Evolutionary conservation across 2,888 invertebrate species (phyloP).

Genomic region (Eretmocerus hayati): DNA sequence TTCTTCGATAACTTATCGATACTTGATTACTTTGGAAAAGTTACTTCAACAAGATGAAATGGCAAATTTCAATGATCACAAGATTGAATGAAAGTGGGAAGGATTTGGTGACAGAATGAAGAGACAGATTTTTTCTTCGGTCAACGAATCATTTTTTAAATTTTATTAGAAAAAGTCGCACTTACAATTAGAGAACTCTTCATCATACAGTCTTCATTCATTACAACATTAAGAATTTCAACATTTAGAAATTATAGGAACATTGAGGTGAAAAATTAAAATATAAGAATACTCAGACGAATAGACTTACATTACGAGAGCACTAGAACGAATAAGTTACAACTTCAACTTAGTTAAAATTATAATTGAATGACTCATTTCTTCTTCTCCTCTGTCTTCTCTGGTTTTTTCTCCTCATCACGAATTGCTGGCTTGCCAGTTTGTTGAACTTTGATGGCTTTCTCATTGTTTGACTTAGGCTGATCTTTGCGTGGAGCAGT

Average conservation of each 20-base stretch:
- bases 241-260: too few relatives aligned
- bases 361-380: slow-evolving; percentile 2
- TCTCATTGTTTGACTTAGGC: slow-evolving; percentile 28
- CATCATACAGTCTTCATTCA: slow-evolving; percentile 10
- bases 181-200: slow-evolving; percentile 2
- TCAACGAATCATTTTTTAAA: slow-evolving; percentile 4
- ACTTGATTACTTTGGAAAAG: too few relatives aligned
- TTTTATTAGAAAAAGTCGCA: slow-evolving; percentile 10
- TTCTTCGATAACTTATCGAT: too few relatives aligned
- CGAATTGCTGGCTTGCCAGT: slow-evolving; percentile 36
- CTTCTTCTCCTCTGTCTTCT: slow-evolving; percentile 20
- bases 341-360: slow-evolving; percentile 3
- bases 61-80: too few relatives aligned
- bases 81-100: too few relatives aligned
- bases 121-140: slow-evolving; percentile 1
- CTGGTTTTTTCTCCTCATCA: slow-evolving; percentile 5
- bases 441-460: slow-evolving; percentile 33
- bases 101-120: too few relatives aligned
- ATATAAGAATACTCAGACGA: too few relatives aligned
- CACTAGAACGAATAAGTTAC: too few relatives aligned
- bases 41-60: too few relatives aligned
- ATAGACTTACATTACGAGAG: too few relatives aligned
- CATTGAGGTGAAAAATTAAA: too few relatives aligned
- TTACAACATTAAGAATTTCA: neutral
- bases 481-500: slow-evolving; percentile 60